These are phyloP conservation scores for Drosophila aff. DNA, from an alignment of 1,140 invertebrate genomes.

Conservation along the genomic window DNA sequence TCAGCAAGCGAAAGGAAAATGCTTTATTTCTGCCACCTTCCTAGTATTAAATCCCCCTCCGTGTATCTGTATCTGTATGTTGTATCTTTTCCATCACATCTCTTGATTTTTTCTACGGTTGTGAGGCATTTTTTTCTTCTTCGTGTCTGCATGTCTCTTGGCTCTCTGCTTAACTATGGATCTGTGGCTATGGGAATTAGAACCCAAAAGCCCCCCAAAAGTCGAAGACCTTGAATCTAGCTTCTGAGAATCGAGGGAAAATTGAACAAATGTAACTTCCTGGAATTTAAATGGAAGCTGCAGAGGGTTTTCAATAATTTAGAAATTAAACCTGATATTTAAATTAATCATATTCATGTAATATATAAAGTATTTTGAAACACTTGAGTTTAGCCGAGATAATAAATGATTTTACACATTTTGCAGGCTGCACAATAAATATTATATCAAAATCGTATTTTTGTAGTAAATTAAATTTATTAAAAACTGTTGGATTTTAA, in stretches of 20 bases:
- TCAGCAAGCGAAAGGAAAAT: slow-evolving; percentile 46
- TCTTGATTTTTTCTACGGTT: slow-evolving; percentile 7
- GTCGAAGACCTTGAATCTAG: slow-evolving; percentile 9
- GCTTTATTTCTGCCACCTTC: slow-evolving; percentile 22
- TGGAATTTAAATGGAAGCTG: not conserved
- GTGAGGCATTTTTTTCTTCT: slow-evolving; percentile 5
- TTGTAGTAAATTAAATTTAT: not conserved
- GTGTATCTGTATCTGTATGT: not conserved
- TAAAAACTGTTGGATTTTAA: not conserved
- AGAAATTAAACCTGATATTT: not conserved
- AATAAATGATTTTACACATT: too few relatives aligned
- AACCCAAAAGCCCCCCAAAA: slow-evolving; percentile 3
- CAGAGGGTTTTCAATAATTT: not conserved
- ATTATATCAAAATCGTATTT: too few relatives aligned
- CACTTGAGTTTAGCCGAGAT: not conserved
- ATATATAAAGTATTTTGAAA: not conserved
- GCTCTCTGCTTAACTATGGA: slow-evolving; percentile 27
- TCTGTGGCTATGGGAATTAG: slow-evolving; percentile 42
- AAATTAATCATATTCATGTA: not conserved
- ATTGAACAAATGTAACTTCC: not conserved
- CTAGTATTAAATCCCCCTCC: not conserved
- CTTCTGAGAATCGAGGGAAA: not conserved
- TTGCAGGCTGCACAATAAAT: not conserved
- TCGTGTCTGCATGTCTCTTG: not conserved
- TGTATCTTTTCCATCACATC: slow-evolving; percentile 21